Evolutionary conservation across 1,140 invertebrate genomes (phyloP), one percentile per base, ranked within the genome.

Genomic region (Carcinoscorpius rotundicauda): DNA sequence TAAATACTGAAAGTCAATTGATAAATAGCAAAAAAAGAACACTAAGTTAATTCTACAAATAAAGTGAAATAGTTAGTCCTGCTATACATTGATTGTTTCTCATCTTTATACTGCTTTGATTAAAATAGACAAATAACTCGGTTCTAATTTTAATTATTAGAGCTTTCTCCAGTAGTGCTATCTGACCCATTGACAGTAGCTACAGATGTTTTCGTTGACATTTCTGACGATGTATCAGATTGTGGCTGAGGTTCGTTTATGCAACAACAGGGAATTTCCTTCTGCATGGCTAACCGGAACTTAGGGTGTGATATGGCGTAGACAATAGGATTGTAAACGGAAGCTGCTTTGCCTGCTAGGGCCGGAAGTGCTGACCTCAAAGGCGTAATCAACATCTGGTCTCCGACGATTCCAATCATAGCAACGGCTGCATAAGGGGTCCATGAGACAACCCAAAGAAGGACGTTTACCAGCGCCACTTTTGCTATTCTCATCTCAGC

Each of bases 401-500:
- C 78, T 61, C 83, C 80, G 71, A 90, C 88, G 58, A 91, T 84
- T 3, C 87, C 89, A 62, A 84, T 78, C 71, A 81, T 85, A 71
- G 90, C 89, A 68, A 91, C 88, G 9, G 88, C 82, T 48, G 89
- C 74, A 72, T 90, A 89, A 10, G 87, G 87, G 9, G 87, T 89
- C 87, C 87, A 90, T 3, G 89, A 88, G 77, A 89, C 81, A 76
- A 91, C 86, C 87, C 87, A 93, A 62, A 91, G 75, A 0, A 83
- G 81, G 60, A 92, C 88, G 53, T 88, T 91, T 76, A 85, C 87
- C 69, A 91, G 76, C 48, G 89, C 87, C 67, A 82, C 82, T 79
- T 88, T 89, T 49, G 87, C 87, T 67, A 89, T 73, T 80, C 87
- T 88, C 70, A 82, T 83, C 78, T 88, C 86, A 6, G 86, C 83